These are phyloP conservation scores for Zaprionus taronus DNA, from an alignment of 1,140 invertebrate species.

Conservation along the genomic window DNA sequence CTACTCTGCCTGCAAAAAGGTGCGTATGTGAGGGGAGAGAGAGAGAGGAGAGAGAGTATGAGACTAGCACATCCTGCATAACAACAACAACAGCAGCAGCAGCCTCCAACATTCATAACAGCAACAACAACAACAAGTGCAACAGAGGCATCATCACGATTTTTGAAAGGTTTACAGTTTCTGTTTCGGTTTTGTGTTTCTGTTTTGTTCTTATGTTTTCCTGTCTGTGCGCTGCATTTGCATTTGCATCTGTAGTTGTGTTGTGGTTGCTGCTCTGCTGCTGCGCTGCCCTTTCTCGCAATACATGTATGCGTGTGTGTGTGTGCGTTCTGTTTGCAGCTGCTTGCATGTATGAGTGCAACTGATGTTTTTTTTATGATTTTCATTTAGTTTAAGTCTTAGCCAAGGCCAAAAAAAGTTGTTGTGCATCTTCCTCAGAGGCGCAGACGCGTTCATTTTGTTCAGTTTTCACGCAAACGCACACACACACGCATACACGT, in stretches of 20 bases:
- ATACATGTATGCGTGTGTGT: conserved; percentile 14
- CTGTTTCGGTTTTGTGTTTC: conserved; percentile 44
- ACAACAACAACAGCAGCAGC: conserved; percentile 41
- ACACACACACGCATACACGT: conserved; percentile 30
- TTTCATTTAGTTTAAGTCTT: conserved; percentile 38
- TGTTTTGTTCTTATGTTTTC: conserved; percentile 62
- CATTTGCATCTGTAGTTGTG: conserved; percentile 39
- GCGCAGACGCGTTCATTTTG: conserved; percentile 71
- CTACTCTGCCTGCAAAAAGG: conserved; percentile 66
- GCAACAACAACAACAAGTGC: conserved; percentile 11
- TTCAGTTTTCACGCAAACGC: conserved; percentile 48
- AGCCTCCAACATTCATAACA: conserved; percentile 13
- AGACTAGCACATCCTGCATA: conserved; percentile 37
- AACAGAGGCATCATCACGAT: conserved; percentile 36
- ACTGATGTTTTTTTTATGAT: conserved; percentile 41
- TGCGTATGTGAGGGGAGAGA: conserved; percentile 11
- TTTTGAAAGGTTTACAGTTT: conserved; percentile 47
- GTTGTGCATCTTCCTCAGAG: conserved; percentile 37
- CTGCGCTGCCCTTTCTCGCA: conserved; percentile 58
- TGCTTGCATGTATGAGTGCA: conserved; percentile 37
- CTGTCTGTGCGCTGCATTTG: conserved; percentile 50
- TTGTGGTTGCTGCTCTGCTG: conserved; percentile 14
- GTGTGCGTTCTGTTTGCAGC: conserved; percentile 12
- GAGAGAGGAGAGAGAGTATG: conserved; percentile 12
- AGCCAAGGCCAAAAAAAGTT: conserved; percentile 67